These are phyloP conservation scores for human DNA, from an alignment of 2,113 vertebrate species.

Conservation along the genomic window DNA sequence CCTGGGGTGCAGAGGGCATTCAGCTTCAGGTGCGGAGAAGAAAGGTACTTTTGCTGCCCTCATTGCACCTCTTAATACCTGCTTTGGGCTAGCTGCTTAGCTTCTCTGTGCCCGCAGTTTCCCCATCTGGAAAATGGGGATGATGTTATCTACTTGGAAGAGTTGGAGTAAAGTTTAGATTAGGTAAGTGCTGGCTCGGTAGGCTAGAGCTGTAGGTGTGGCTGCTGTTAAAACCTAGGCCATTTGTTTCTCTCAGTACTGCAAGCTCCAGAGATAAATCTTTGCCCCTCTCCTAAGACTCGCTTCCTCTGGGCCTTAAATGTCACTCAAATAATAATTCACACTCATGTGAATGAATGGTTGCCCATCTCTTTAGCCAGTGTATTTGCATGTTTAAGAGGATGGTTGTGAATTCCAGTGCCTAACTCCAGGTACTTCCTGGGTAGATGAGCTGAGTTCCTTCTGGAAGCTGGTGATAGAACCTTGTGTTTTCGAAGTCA, in stretches of 20 bases:
- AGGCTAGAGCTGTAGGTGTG: neutral
- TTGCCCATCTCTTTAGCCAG: neutral
- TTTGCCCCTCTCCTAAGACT: neutral
- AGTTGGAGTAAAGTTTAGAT: neutral
- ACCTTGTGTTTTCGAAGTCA: slow-evolving; percentile 19
- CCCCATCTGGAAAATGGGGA: neutral
- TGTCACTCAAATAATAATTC: slow-evolving; percentile 1
- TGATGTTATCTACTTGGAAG: neutral
- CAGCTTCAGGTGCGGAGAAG: neutral
- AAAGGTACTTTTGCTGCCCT: neutral
- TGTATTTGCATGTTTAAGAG: slow-evolving; percentile 25
- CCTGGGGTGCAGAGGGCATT: neutral
- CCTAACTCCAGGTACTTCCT: neutral
- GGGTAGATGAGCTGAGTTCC: neutral
- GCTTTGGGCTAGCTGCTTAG: neutral
- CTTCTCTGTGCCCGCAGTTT: neutral
- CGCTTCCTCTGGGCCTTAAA: neutral
- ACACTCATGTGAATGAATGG: neutral
- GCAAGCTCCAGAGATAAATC: neutral
- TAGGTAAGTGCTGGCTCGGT: neutral
- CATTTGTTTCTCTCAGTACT: neutral
- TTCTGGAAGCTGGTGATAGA: neutral
- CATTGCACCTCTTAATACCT: neutral
- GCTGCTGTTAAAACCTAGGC: neutral
- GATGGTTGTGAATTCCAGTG: neutral